Evolutionary conservation across 2,888 invertebrate genomes (phyloP).

Genomic region (Ormyrus pomaceus): DNA sequence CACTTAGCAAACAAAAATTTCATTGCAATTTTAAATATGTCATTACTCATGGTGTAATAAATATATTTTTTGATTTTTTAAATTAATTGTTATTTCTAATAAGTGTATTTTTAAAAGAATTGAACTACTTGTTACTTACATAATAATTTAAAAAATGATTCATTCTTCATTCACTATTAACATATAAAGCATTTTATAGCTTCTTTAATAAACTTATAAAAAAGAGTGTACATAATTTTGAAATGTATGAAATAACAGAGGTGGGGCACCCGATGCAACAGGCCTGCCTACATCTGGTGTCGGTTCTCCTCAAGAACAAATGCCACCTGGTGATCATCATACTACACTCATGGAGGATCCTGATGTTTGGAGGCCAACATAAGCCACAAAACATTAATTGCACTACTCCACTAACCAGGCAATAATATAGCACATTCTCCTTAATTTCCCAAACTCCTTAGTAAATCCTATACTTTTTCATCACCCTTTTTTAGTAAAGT

Average conservation of each 20-base stretch:
- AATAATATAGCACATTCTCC: slow-evolving; percentile 65
- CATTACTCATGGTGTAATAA: too few relatives aligned
- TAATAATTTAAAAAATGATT: neutral
- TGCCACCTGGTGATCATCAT: slow-evolving; percentile 82
- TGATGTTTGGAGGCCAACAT: slow-evolving; percentile 95
- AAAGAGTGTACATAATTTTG: slow-evolving; percentile 35
- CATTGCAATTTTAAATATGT: too few relatives aligned
- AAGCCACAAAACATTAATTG: slow-evolving; percentile 77
- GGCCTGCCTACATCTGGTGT: slow-evolving; percentile 85
- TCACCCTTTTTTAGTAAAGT: neutral
- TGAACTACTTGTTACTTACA: too few relatives aligned
- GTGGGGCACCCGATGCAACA: slow-evolving; percentile 81
- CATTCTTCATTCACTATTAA: slow-evolving; percentile 23
- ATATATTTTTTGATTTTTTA: neutral
- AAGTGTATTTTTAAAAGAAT: too few relatives aligned
- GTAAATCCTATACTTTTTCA: slow-evolving; percentile 23
- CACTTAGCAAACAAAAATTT: too few relatives aligned
- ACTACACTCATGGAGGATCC: slow-evolving; percentile 94
- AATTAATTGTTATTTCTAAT: slow-evolving; percentile 19
- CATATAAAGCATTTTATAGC: neutral
- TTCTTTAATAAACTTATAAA: neutral
- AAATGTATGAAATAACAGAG: slow-evolving; percentile 78
- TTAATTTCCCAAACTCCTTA: slow-evolving; percentile 30
- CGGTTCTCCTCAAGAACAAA: slow-evolving; percentile 79
- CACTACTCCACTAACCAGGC: slow-evolving; percentile 74